A percentile compares a stretch with the other conserved stretches of the same genome.
Evolutionary conservation across 2,888 invertebrate species (phyloP).

Genomic region (Nomada fucata): DNA sequence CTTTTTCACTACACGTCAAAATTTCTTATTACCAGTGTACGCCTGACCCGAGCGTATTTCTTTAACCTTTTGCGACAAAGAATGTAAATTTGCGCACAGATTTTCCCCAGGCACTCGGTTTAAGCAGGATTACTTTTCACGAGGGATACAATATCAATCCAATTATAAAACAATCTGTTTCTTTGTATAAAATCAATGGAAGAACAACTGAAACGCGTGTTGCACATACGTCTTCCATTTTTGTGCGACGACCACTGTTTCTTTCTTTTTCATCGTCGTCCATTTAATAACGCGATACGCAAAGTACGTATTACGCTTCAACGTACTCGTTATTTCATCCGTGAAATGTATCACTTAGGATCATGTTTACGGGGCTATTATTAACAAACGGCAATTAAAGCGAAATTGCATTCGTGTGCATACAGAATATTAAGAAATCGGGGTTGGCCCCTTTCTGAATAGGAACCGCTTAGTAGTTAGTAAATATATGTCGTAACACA

Average conservation of each 20-base stretch:
- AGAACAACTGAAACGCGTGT: neutral
- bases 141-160: constrained; percentile 1
- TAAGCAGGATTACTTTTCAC: constrained; percentile 39
- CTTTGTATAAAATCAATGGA: neutral
- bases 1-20: neutral
- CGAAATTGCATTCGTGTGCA: neutral
- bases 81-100: constrained; percentile 26
- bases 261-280: neutral
- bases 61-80: neutral
- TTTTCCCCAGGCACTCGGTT: constrained; percentile 2
- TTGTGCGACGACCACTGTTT: neutral
- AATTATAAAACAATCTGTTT: constrained; percentile 41
- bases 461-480: no score
- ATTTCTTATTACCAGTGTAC: constrained; percentile 22
- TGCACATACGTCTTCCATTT: constrained; percentile 1
- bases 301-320: no score
- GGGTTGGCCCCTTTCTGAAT: no score
- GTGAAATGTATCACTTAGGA: neutral
- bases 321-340: neutral
- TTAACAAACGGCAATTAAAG: neutral
- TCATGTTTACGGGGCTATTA: neutral
- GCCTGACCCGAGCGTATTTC: neutral
- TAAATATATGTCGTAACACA: no score
- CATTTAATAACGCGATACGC: no score
- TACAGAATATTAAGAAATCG: neutral